Base-by-base conservation (phyloP, 2,113 vertebrate genomes). In the Chloropsis cyanopogon region DNA sequence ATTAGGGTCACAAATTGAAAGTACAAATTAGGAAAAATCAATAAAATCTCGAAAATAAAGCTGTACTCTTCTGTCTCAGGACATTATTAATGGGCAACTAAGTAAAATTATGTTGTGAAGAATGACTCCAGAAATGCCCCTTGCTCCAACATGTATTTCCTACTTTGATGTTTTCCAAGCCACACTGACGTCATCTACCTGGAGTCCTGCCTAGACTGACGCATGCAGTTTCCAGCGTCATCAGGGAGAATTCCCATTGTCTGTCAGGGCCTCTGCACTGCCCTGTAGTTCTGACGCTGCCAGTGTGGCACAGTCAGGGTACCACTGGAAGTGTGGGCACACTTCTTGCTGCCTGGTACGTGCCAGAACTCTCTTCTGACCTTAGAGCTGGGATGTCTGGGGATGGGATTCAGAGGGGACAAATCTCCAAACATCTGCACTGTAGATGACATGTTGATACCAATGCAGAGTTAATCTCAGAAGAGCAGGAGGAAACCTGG, bases 141-240 rank as follows among this genome's bases (percentile, higher is more conserved):
- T 94, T 96, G 80, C 64, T 73, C 86, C 75, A 59, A 52, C 63
- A 81, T 64, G 1, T 35, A 79, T 91, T 78, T 93, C 79, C 93
- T 88, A 53, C 93, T 93, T 91, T 22, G 7, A 82, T 95, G 92
- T 69, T 95, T 96, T 97, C 91, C 92, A 92, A 97, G 92, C 89
- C 95, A 96, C 41, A 35, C 41, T 86, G 76, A 94, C 12, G 9
- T 96, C 93, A 96, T 95, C 96, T 94, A 84, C 90, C 96, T 89
- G 83, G 96, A 96, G 86, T 52, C 66, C 86, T 94, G 95, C 92
- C 83, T 87, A 87, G 92, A 81, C 10, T 23, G 15, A 82, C 14
- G 35, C 37, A 56, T 31, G 60, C 83, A 80, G 78, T 60, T 80
- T 60, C 83, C 78, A 0, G 80, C 94, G 88, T 92, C 31, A 4